Conservation (phyloP, 2,888 invertebrate species). For the Acleris cristana region DNA sequence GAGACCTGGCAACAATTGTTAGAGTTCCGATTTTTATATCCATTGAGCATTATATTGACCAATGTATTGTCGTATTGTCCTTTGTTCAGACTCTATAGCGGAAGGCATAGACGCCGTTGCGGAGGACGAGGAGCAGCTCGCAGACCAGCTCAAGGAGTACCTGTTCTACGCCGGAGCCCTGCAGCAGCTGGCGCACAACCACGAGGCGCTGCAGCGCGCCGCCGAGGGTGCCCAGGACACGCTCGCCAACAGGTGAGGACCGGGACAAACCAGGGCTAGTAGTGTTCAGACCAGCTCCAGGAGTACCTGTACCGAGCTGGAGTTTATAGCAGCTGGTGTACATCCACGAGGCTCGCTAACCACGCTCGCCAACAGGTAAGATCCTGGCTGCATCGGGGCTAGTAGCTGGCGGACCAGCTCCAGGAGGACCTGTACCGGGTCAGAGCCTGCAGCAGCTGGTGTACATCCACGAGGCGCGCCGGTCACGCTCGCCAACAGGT, state of each 20-base stretch:
- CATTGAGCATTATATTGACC: no score
- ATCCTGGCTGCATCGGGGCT: no score
- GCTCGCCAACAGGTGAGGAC: conserved; percentile 76
- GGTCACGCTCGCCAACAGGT: no score
- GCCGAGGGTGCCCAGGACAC: conserved; percentile 89
- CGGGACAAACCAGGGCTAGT: not conserved
- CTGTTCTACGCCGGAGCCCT: conserved; percentile 89
- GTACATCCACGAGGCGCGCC: no score
- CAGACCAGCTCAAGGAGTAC: conserved; percentile 93
- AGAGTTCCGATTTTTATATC: no score
- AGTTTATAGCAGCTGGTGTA: not conserved
- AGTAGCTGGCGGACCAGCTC: no score
- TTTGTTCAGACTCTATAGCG: conserved; percentile 86
- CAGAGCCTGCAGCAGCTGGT: no score
- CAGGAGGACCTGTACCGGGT: no score
- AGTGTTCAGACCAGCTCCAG: not conserved
- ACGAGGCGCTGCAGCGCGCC: conserved; percentile 88
- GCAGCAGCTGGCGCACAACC: conserved; percentile 86
- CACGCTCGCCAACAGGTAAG: no score
- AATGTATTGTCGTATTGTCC: no score
- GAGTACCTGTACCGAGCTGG: not conserved
- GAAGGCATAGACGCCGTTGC: conserved; percentile 88
- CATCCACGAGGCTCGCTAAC: no score
- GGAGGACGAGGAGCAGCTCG: conserved; percentile 92
- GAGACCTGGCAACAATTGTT: no score